phyloP scores from a whole-genome alignment of 2,113 vertebrate species.

The Alosa alosa region DNA sequence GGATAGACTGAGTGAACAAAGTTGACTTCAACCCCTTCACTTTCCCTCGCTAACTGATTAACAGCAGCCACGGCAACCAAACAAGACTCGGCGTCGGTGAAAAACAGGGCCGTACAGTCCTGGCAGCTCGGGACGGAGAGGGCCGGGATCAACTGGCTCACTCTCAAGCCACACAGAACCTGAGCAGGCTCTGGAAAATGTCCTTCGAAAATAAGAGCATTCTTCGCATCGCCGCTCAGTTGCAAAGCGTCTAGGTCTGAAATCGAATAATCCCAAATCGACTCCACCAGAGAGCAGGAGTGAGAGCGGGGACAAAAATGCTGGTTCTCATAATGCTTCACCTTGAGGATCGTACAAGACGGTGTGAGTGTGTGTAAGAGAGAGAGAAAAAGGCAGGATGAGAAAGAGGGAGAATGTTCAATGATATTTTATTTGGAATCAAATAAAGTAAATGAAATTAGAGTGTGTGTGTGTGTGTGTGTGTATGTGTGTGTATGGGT shows the following conservation, averaged over 20 bases:
- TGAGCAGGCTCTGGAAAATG: constrained; percentile 15
- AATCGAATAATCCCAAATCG: constrained; percentile 6
- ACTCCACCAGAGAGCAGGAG: neutral
- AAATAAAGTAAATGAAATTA: constrained; percentile 42
- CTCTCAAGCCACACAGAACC: constrained; percentile 10
- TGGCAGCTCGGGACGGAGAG: neutral
- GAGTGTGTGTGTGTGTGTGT: constrained; percentile 27
- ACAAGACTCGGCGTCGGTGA: neutral
- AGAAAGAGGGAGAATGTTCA: neutral
- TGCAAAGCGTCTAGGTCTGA: neutral
- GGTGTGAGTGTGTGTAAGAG: neutral
- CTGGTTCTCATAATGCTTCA: neutral
- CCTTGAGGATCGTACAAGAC: neutral
- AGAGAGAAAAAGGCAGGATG: constrained; percentile 45
- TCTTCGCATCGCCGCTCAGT: neutral
- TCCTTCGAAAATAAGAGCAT: constrained; percentile 12
- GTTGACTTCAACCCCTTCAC: neutral
- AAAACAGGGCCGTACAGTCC: neutral
- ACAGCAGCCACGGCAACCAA: neutral
- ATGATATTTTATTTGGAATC: neutral
- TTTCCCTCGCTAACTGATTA: neutral
- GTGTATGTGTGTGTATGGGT: constrained; percentile 18
- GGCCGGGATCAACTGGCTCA: neutral
- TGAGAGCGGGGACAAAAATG: neutral
- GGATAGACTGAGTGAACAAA: neutral